Base-by-base conservation (phyloP, 2,113 vertebrate genomes). In the Cottus gobio region DNA sequence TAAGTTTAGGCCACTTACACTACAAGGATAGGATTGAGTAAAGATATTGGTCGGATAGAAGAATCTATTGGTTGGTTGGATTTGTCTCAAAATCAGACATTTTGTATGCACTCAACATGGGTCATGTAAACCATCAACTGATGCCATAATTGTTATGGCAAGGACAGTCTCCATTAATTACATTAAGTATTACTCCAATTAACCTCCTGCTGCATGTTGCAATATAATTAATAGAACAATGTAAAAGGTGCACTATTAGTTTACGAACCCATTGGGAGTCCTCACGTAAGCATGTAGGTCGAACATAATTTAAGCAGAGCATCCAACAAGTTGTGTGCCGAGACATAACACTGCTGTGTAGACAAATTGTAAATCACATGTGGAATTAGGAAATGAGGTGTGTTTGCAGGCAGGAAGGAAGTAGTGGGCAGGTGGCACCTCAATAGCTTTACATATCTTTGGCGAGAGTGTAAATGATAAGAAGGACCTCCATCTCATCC, bases 381-480 rank as follows among this genome's bases (percentile, higher is more conserved):
- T 60, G 58, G 50, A 36, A 57, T 24, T n/a, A 60, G 66, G 34
- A 66, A 50, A 66, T 77, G 46, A 62, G 48, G 60, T 83, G 30
- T 63, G 70, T 26, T 39, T 83, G 61, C 44, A 42, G 44, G 71
- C 42, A 63, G 54, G 36, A 78, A 72, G 26, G 42, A 65, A 71
- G 75, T 36, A 58, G 67, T 54, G 20, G 28, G 50, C 6, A 48
- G 64, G 30, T 86, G 66, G 71, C 81, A 66, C 86, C 79, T 86
- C 73, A 87, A 58, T 58, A 61, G 78, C 37, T 46, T 68, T 83
- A 80, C 70, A 57, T 58, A 80, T 89, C 73, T 68, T 31, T 34
- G 71, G 58, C 42, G 31, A 83, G 66, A 52, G 56, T 82, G 76
- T 71, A 68, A 82, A 69, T 11, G 58, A 76, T 84, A 75, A 77